Evolutionary conservation across 2,888 invertebrate species (phyloP).

Genomic region (Andrena fulva): DNA sequence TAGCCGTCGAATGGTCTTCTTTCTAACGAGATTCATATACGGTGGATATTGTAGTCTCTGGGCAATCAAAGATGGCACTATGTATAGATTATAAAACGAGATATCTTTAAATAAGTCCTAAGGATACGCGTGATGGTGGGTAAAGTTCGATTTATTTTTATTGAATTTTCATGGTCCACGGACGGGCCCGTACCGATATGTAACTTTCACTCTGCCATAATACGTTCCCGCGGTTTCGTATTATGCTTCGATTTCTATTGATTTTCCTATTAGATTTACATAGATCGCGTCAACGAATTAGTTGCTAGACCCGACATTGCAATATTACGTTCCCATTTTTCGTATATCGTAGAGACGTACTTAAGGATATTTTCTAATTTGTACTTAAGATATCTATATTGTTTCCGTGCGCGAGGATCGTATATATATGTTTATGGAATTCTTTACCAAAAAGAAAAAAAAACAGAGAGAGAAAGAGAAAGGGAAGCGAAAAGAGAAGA

Average conservation of each 20-base stretch:
- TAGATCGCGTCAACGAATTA: conserved; percentile 61
- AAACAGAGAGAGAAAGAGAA: not conserved
- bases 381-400: conserved; percentile 59
- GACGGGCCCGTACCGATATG: conserved; percentile 5
- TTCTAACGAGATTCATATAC: conserved; percentile 66
- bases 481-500: conserved; percentile 19
- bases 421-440: conserved; percentile 57
- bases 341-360: conserved; percentile 45
- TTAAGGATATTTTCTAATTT: conserved; percentile 61
- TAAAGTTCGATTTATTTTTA: conserved; percentile 60
- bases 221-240: conserved; percentile 18
- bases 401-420: conserved; percentile 53
- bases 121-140: conserved; percentile 46
- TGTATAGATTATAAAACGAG: conserved; percentile 66
- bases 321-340: conserved; percentile 43
- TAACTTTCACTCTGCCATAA: conserved; percentile 4
- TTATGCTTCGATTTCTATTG: conserved; percentile 36
- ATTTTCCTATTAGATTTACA: conserved; percentile 59
- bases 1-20: conserved; percentile 73
- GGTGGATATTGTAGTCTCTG: conserved; percentile 66
- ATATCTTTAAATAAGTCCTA: conserved; percentile 67
- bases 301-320: conserved; percentile 43
- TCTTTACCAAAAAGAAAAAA: conserved; percentile 53
- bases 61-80: conserved; percentile 75
- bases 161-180: conserved; percentile 47